phyloP scores from a whole-genome alignment of 1,140 invertebrate species.

The Oncopodura yosiiana region DNA sequence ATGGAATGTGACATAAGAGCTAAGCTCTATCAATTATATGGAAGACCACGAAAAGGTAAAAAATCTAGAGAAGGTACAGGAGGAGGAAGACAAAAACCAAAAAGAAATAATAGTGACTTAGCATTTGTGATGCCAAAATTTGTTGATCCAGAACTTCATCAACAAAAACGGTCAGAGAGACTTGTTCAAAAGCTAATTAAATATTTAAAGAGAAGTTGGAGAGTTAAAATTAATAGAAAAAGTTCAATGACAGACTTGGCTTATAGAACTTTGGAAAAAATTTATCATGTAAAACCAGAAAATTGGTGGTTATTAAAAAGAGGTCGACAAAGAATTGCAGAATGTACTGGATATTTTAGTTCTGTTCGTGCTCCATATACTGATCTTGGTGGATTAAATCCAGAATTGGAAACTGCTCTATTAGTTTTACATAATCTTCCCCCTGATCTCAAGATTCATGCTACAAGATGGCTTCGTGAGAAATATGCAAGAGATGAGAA shows the following conservation, averaged over 20 bases:
- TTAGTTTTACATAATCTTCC: conserved; percentile 28
- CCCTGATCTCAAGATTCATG: conserved; percentile 23
- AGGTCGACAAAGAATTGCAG: not conserved
- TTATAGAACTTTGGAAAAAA: not conserved
- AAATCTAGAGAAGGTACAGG: not conserved
- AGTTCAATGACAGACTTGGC: conserved; percentile 9
- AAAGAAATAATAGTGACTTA: conserved; percentile 3
- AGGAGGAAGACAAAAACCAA: not conserved
- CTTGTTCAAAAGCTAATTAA: conserved; percentile 18
- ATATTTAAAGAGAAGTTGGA: conserved; percentile 28
- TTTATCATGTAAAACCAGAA: conserved; percentile 3
- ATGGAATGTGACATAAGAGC: too few species aligned
- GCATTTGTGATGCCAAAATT: conserved; percentile 8
- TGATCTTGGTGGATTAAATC: not conserved
- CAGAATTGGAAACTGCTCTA: conserved; percentile 17
- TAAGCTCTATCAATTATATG: too few species aligned
- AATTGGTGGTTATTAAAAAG: not conserved
- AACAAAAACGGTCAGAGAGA: not conserved
- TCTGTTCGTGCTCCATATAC: conserved; percentile 11
- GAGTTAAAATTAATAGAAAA: conserved; percentile 14
- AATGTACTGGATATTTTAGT: conserved; percentile 20
- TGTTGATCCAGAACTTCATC: conserved; percentile 12
- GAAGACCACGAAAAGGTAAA: not conserved
- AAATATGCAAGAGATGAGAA: conserved; percentile 2
- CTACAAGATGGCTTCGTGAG: conserved; percentile 16